phyloP scores from a whole-genome alignment of 2,888 invertebrate species.

The Micropterix aruncella region DNA sequence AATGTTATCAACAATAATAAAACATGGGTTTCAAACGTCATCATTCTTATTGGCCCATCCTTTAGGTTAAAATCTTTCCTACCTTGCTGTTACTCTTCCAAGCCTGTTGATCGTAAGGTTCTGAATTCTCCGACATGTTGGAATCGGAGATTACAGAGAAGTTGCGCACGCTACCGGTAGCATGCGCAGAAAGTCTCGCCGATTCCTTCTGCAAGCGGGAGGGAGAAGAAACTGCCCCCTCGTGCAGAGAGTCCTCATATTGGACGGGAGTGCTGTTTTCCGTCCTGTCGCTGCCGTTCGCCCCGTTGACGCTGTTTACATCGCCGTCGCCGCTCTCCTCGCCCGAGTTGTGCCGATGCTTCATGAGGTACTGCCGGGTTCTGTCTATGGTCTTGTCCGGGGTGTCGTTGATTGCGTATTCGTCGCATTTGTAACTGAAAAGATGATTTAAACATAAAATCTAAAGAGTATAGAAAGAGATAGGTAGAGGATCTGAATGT shows the following conservation, averaged over 20 bases:
- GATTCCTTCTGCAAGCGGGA: conserved; percentile 8
- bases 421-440: conserved; percentile 66
- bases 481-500: too few species aligned
- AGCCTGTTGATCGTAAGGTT: conserved; percentile 6
- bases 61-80: too few species aligned
- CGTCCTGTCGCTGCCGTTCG: conserved; percentile 16
- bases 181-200: conserved; percentile 6
- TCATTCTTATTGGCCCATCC: too few species aligned
- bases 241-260: conserved; percentile 6
- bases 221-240: conserved; percentile 2
- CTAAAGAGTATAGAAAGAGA: too few species aligned
- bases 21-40: too few species aligned
- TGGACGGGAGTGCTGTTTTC: conserved; percentile 12
- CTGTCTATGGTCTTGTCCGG: conserved; percentile 38
- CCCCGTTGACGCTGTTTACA: conserved; percentile 19
- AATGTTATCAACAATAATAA: too few species aligned
- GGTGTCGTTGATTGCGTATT: conserved; percentile 61
- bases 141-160: conserved; percentile 8
- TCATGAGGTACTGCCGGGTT: conserved; percentile 37
- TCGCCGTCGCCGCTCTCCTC: conserved; percentile 17
- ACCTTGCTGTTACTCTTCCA: conserved; percentile 9
- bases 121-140: conserved; percentile 7
- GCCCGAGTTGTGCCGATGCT: conserved; percentile 10
- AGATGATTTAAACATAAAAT: too few species aligned
- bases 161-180: conserved; percentile 6